A percentile compares a stretch with the other conserved stretches of the same genome.
phyloP scores from a whole-genome alignment of 2,797 vertebrate genomes.

The Lutjanus argentimaculatus region DNA sequence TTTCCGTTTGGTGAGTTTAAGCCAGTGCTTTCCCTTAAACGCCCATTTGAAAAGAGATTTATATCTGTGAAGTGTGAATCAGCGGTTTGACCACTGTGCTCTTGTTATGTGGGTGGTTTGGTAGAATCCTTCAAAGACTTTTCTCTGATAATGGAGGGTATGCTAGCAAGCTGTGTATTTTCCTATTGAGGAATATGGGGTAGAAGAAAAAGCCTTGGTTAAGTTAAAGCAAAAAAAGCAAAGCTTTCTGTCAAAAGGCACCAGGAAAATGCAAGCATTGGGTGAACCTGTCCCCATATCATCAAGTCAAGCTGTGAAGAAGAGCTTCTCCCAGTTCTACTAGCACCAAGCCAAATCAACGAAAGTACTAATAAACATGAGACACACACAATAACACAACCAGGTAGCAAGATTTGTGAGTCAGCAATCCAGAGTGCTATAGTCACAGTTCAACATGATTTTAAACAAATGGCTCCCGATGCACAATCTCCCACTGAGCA shows the following conservation, averaged over 20 bases:
- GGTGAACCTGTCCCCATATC: constrained; percentile 14
- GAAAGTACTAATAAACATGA: neutral
- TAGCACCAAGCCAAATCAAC: constrained; percentile 14
- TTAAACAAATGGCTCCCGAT: constrained; percentile 17
- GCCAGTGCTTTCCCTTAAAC: constrained; percentile 51
- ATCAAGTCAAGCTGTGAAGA: constrained; percentile 23
- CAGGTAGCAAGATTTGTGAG: constrained; percentile 24
- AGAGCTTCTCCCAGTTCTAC: neutral
- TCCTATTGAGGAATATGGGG: constrained; percentile 26
- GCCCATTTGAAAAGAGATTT: constrained; percentile 48
- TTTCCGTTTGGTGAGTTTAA: constrained; percentile 58
- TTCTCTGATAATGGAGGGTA: constrained; percentile 34
- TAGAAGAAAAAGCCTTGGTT: neutral
- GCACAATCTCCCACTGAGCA: constrained; percentile 28
- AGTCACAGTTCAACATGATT: neutral
- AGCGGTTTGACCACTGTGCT: constrained; percentile 37
- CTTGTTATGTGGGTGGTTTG: constrained; percentile 36
- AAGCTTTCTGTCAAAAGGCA: constrained; percentile 4
- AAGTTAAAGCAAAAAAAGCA: constrained; percentile 2
- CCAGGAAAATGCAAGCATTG: constrained; percentile 6
- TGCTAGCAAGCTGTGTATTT: constrained; percentile 12
- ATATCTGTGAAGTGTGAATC: constrained; percentile 47
- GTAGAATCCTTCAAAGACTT: constrained; percentile 39
- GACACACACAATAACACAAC: constrained; percentile 9
- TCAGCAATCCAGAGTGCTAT: constrained; percentile 19